Percentiles rank a stretch among this genome's conserved stretches.
Evolutionary conservation across 37 sponge, comb jelly and placozoan genomes (phyloP).

Genomic region (Theonella swinhoei): DNA sequence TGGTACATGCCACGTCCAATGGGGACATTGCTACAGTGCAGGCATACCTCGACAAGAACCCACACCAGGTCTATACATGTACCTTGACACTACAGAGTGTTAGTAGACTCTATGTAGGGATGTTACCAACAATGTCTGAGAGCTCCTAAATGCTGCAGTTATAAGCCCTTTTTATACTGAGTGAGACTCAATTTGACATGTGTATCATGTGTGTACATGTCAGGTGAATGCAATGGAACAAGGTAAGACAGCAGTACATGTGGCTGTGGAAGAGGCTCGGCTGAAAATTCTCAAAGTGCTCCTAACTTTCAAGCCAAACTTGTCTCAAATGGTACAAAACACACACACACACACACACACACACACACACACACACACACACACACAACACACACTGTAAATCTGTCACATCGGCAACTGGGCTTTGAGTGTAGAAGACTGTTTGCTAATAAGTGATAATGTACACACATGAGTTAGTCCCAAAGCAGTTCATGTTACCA

Average conservation of each 20-base stretch:
- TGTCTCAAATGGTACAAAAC: conserved; percentile 29
- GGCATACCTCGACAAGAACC: conserved; percentile 9
- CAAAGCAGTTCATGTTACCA: too few relatives aligned
- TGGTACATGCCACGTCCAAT: conserved; percentile 16
- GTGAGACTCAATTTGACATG: too few relatives aligned
- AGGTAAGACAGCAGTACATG: conserved; percentile 62
- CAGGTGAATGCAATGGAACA: conserved; percentile 49
- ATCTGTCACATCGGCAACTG: too few relatives aligned
- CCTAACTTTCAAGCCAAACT: conserved; percentile 46
- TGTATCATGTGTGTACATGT: too few relatives aligned
- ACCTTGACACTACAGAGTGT: background rate
- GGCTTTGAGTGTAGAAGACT: too few relatives aligned
- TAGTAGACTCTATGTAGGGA: background rate
- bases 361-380: too few relatives aligned
- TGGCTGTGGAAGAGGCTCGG: conserved; percentile 49
- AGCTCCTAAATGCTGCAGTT: too few relatives aligned
- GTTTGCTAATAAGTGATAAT: too few relatives aligned
- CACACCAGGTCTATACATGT: background rate
- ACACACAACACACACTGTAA: too few relatives aligned
- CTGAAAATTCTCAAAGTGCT: conserved; percentile 34
- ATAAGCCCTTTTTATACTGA: too few relatives aligned
- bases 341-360: conserved; percentile 27
- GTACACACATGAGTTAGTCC: too few relatives aligned
- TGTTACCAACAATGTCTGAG: background rate
- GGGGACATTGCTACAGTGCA: conserved; percentile 10